Conservation (phyloP, 2,797 vertebrate genomes). For the Sardinella longiceps region DNA sequence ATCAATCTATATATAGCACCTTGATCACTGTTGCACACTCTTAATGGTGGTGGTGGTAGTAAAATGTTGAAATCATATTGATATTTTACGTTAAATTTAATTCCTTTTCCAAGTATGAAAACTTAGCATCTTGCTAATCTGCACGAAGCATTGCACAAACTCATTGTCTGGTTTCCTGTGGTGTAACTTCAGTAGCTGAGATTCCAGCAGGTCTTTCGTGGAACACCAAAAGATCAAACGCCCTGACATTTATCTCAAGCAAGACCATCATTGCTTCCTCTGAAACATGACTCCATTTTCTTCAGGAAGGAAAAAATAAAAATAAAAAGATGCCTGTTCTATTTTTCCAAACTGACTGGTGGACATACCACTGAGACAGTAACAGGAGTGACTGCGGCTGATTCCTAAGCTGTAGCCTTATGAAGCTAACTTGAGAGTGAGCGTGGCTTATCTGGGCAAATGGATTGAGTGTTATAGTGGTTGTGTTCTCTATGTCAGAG, state of each 20-base stretch:
- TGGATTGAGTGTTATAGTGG: not conserved
- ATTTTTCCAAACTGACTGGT: not conserved
- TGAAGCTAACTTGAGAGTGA: not conserved
- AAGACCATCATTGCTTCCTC: not conserved
- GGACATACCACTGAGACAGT: not conserved
- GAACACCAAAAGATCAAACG: not conserved
- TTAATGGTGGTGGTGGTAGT: not conserved
- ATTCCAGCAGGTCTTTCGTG: not conserved
- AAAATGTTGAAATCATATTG: not conserved
- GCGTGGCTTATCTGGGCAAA: not conserved
- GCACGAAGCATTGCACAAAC: slow-evolving; percentile 1
- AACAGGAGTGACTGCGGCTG: not conserved
- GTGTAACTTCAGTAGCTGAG: not conserved
- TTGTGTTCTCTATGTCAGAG: not conserved
- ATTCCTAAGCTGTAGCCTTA: not conserved
- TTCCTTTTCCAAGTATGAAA: not conserved
- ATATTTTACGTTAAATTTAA: slow-evolving; percentile 18
- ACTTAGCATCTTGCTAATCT: not conserved
- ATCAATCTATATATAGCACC: slow-evolving; percentile 24
- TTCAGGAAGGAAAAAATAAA: not conserved
- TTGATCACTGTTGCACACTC: slow-evolving; percentile 23
- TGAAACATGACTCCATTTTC: slow-evolving; percentile 3
- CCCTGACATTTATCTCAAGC: slow-evolving; percentile 6
- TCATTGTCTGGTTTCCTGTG: slow-evolving; percentile 4
- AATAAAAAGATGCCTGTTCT: not conserved